phyloP scores from a whole-genome alignment of 2,113 vertebrate genomes.

The Chloropsis cyanopogon region DNA sequence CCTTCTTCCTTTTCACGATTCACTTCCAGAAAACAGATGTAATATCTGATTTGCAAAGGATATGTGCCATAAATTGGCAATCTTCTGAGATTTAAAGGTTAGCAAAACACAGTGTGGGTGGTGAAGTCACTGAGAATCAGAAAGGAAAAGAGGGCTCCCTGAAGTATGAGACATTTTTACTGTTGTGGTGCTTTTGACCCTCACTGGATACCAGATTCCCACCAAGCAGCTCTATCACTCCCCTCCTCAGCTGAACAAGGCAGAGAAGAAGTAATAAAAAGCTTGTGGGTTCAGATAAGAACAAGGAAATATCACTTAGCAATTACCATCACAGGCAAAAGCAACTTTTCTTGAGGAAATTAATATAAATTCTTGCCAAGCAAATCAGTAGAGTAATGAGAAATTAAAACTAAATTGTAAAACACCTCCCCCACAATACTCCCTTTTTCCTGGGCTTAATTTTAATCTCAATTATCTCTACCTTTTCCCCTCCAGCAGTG shows the following conservation, averaged over 20 bases:
- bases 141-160: not conserved
- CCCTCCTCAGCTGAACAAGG: not conserved
- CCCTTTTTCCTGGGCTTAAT: not conserved
- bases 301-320: not conserved
- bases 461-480: not conserved
- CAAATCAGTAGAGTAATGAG: not conserved
- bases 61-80: not conserved
- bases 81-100: not conserved
- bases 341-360: not conserved
- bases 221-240: not conserved
- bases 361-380: not conserved
- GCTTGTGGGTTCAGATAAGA: rapidly evolving
- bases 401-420: not conserved
- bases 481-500: rapidly evolving
- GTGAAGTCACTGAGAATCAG: not conserved
- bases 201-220: not conserved
- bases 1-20: not conserved
- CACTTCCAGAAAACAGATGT: not conserved
- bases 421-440: not conserved
- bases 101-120: not conserved
- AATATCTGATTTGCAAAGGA: not conserved
- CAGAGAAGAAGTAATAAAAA: not conserved
- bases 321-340: not conserved
- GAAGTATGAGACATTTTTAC: not conserved
- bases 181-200: not conserved